phyloP scores from a whole-genome alignment of 2,113 vertebrate genomes.

The Mesitornis unicolor region DNA sequence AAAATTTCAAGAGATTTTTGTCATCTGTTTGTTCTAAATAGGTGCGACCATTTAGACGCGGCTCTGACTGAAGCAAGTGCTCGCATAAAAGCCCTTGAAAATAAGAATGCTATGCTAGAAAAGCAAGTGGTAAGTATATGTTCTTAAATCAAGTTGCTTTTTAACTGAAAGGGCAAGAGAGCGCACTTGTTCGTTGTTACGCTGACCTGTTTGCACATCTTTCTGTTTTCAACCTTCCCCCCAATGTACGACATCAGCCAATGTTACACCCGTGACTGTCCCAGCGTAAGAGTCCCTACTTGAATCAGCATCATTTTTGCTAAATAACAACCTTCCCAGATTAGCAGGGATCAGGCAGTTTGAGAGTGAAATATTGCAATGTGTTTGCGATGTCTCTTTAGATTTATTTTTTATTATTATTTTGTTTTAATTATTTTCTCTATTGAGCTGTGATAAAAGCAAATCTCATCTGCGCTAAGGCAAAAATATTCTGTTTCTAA shows the following conservation, averaged over 20 bases:
- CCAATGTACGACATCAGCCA: neutral
- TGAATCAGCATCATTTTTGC: neutral
- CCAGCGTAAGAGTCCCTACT: neutral
- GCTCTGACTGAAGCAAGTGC: constrained; percentile 82
- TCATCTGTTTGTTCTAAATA: constrained; percentile 36
- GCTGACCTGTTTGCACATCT: too few species aligned
- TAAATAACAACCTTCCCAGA: neutral
- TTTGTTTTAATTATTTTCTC: neutral
- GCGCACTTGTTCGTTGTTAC: neutral
- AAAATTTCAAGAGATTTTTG: neutral
- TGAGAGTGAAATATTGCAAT: neutral
- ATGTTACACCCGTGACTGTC: neutral
- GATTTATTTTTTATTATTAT: neutral
- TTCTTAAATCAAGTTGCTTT: neutral
- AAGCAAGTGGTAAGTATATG: constrained; percentile 82
- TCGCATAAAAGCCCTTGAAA: constrained; percentile 82
- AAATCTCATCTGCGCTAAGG: neutral
- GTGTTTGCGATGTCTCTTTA: neutral
- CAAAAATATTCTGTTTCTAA: neutral
- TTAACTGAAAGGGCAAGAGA: neutral
- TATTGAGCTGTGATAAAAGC: neutral
- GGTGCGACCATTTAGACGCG: constrained; percentile 85
- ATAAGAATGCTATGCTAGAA: constrained; percentile 83
- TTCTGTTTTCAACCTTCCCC: neutral
- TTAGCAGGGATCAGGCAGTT: neutral